These are phyloP conservation scores for Zaprionus tsacasi DNA, from an alignment of 1,140 invertebrate genomes.

Conservation along the genomic window DNA sequence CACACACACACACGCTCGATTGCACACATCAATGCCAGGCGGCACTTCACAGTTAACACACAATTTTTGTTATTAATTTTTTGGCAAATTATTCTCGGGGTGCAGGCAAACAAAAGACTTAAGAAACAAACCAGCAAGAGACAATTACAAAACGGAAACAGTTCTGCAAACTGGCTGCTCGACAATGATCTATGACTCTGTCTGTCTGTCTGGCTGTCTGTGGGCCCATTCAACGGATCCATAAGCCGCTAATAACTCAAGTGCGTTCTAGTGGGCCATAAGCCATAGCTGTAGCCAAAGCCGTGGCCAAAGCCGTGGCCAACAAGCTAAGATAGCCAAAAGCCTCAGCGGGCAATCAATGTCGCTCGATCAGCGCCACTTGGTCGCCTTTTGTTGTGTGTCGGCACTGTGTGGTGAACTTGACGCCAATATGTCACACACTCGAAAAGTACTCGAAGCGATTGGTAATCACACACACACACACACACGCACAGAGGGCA, in stretches of 20 bases:
- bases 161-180: constrained; percentile 41
- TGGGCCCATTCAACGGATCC: constrained; percentile 27
- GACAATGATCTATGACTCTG: constrained; percentile 38
- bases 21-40: constrained; percentile 40
- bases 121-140: constrained; percentile 42
- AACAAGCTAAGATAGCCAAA: constrained; percentile 3
- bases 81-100: constrained; percentile 42
- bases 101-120: constrained; percentile 60
- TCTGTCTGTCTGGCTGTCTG: neutral
- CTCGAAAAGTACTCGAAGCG: constrained; percentile 67
- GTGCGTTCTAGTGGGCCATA: constrained; percentile 52
- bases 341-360: constrained; percentile 54
- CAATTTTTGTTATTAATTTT: constrained; percentile 40
- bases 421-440: constrained; percentile 82
- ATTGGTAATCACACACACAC: constrained; percentile 40
- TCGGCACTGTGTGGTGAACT: constrained; percentile 50
- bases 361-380: constrained; percentile 44
- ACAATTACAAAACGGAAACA: constrained; percentile 76
- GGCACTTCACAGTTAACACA: constrained; percentile 24
- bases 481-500: neutral
- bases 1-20: neutral
- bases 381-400: constrained; percentile 42
- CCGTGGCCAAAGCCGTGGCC: constrained; percentile 1
- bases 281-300: constrained; percentile 17
- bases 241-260: constrained; percentile 73